Base-by-base conservation (phyloP, 2,113 vertebrate species). In the Malurus melanocephalus region DNA sequence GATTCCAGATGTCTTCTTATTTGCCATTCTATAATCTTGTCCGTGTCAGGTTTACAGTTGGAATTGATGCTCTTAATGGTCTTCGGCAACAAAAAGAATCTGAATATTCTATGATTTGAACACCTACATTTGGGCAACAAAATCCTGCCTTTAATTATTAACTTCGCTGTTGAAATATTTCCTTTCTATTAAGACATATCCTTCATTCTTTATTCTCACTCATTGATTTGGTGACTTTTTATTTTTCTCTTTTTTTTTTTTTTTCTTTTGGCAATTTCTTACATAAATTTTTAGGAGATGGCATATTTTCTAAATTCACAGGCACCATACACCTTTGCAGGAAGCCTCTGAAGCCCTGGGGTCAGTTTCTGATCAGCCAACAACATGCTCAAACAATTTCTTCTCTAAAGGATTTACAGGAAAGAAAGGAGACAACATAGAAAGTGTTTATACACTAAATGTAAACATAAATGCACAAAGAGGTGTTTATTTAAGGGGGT, bases 311-410 rank as follows among this genome's bases (percentile, higher is more conserved):
- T 75, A 42, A 85, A 88, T 51, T 30, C 40, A 51, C 2, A 4
- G 16, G 16, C 20, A 42, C 18, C 19, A 14, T 3, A 80, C 30
- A 23, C 10, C 3, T 83, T 87, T 91, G 5, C 14, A 83, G 16
- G n/a, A 82, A 64, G n/a, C 26, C 9, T 57, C 62, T 62, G 24
- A 62, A 13, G 40, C 10, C 42, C 16, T 57, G 28, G 15, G 19
- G 4, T 64, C 27, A 45, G 14, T 42, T 87, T 71, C 48, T 71
- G 22, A 43, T 43, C 33, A 45, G 32, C 16, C 9, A 80, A n/a
- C 5, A 35, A 9, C 9, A 32, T 1, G 1, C 8, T 74, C 0
- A 7, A 48, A 52, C n/a, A 67, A 32, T 5, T 49, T 17, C 13
- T 73, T 16, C 4, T 69, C 11, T 32, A 33, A 51, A 67, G 20